Evolutionary conservation across 2,888 invertebrate genomes (phyloP), one percentile per base, ranked within the genome.

Genomic region (Hecatera dysodea): DNA sequence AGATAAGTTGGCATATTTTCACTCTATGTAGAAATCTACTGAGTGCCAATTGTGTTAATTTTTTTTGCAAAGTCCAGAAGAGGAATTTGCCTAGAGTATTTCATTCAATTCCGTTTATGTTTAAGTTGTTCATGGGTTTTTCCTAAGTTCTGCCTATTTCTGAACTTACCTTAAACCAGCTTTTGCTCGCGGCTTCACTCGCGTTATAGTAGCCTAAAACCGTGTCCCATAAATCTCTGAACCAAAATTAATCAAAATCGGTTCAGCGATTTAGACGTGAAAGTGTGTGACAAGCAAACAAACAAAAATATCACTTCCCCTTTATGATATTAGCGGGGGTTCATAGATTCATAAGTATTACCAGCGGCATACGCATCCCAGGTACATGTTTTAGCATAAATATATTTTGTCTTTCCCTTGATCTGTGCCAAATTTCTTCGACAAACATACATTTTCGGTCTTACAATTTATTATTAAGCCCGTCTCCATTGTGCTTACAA

Each of bases 41-140:
- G 24, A 75, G 33, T 48, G 29, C n/a, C 42, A 48, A 57, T 71
- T 52, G 24, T 72, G 48, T 42, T 22, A 33, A 66, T 65, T 56
- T 22, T n/a, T 4, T 6, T 27, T n/a, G 29, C 42, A 15, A 56
- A 22, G 36, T 52, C 15, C 17, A 42, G n/a, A 9, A 42, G 6
- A 2, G 15, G 19, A 22, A 6, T 48, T 72, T 39, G 22, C 5
- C 1, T 39, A 22, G 8, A 15, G 39, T 19, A 17, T 71, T 24
- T 52, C 15, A 68, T 15, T 39, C 0, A 29, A 22, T 29, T n/a
- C 1, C 19, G 15, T 17, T 33, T 29, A n/a, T n/a, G n/a, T n/a
- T n/a, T 3, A 9, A 15, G 19, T 1, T 12, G n/a, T 22, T 5
- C 15, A 27, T 22, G 5, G 24, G 24, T 9, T 9, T 5, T 9